phyloP scores from a whole-genome alignment of 2,113 vertebrate species.

The Microtus pennsylvanicus region DNA sequence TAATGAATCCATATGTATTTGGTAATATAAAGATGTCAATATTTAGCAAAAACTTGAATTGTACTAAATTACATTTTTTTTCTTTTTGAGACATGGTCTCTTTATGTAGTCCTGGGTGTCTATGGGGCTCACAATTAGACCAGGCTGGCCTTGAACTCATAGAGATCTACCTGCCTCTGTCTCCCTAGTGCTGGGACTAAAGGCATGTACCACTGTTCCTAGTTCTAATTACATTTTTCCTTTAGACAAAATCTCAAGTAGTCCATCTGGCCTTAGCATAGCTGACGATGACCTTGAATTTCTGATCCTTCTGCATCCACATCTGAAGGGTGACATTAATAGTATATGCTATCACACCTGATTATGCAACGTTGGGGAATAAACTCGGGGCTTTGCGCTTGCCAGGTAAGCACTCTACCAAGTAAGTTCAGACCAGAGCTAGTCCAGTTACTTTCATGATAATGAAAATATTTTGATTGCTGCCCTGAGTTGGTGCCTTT shows the following conservation, averaged over 20 bases:
- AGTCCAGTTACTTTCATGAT: background rate
- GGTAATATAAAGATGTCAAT: background rate
- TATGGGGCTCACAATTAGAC: background rate
- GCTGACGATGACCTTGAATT: background rate
- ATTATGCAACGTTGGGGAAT: background rate
- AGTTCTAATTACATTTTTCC: background rate
- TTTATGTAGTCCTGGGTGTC: background rate
- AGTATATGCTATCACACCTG: background rate
- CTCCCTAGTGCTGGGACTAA: background rate
- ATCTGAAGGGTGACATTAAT: background rate
- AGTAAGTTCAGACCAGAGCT: no score
- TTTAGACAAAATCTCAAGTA: background rate
- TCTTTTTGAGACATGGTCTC: background rate
- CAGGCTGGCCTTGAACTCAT: background rate
- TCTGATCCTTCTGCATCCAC: background rate
- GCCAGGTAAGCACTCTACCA: background rate
- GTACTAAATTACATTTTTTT: background rate
- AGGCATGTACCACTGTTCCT: background rate
- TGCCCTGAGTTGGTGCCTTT: background rate
- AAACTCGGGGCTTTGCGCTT: background rate
- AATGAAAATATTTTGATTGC: background rate
- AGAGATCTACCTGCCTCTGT: background rate
- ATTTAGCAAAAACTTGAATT: background rate
- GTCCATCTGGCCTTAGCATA: background rate
- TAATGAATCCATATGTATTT: conserved; percentile 13